Base-by-base conservation (phyloP, 1,140 invertebrate species). In the Rhyacophila brunnea region DNA sequence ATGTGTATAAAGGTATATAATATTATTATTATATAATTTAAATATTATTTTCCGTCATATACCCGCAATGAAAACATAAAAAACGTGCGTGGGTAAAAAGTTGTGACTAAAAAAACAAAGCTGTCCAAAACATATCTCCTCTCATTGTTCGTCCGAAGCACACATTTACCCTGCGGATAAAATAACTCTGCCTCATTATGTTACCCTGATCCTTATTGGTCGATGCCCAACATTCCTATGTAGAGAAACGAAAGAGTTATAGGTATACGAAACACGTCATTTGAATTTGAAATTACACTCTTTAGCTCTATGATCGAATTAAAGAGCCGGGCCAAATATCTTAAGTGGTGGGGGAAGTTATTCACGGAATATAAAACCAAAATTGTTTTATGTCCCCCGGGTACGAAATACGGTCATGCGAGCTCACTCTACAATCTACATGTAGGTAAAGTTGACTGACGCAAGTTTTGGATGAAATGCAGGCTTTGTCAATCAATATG, bases 251-350 rank as follows among this genome's bases (percentile, higher is more conserved):
- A 49, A 55, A 64, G 59, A 50, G 50, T 47, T 57, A 46, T 52
- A 55, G 60, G 57, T 52, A 64, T 60, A 60, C 62, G 62, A 53
- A 64, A 56, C 58, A 56, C 56, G 61, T 64, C 61, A 64, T 64
- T 64, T 64, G 62, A 64, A 64, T 64, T 60, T 60, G 60, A 64
- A 64, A 64, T 64, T 64, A 64, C 58, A 64, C 61, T 64, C 61
- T 59, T 64, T 54, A 64, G 56, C 61, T 28, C 23, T 60, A 60
- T 60, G 62, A 64, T 64, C 62, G 58, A 64, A 64, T 64, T 64
- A 64, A 54, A 47, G n/a, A n/a, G 20, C 28, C 10, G 20, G 18
- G 36, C 17, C 38, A 13, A n/a, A 40, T 54, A 45, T 46, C 20
- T 45, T 45, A 43, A 55, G 57, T 50, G 58, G 48, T 20, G 42